Evolutionary conservation across 92 coral and sea anemone species (phyloP), one percentile per base, ranked within the genome.

Genomic region (Actinostola sp.): DNA sequence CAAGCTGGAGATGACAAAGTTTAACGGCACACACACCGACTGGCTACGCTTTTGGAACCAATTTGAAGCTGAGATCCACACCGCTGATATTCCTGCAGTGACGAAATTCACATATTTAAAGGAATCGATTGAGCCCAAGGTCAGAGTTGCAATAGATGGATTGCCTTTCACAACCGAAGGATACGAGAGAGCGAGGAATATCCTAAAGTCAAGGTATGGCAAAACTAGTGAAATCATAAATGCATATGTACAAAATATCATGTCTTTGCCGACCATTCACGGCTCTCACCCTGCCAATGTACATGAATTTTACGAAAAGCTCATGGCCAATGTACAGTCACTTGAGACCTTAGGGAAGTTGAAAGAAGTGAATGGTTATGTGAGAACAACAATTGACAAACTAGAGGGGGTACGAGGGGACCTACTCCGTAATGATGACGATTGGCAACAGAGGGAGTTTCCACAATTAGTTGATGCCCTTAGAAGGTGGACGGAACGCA

Each of bases 191-290:
- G 88, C 88, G 28, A 60, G 83, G 57, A 83, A 76, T 51, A 77
- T 83, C 67, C 62, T 83, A 4, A 68, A 76, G 58, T 46, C 72
- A 28, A 83, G 79, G 74, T 83, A 83, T 76, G 83, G 88, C 16
- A 88, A 88, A 73, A 50, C 76, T 60, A 82, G 82, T 63, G 89
- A 88, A 58, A 78, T 88, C 3, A 67, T 87, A 62, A 87, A 87
- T 64, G 77, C 82, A 9, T 87, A 82, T 66, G 82, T 72, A 13
- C 77, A 77, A 36, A 67, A 45, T 8, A 69, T 86, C 51, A 41
- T 81, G 61, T 67, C 84, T 13, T 86, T 76, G 70, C 92, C 87
- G 32, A 73, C 72, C 68, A 66, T 76, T 73, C 87, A 76, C 20
- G 88, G 92, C 66, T 45, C 72, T 61, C 79, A 87, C 59, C 79